phyloP scores from a whole-genome alignment of 92 coral and sea anemone genomes.

The Epizoanthus stellaris region DNA sequence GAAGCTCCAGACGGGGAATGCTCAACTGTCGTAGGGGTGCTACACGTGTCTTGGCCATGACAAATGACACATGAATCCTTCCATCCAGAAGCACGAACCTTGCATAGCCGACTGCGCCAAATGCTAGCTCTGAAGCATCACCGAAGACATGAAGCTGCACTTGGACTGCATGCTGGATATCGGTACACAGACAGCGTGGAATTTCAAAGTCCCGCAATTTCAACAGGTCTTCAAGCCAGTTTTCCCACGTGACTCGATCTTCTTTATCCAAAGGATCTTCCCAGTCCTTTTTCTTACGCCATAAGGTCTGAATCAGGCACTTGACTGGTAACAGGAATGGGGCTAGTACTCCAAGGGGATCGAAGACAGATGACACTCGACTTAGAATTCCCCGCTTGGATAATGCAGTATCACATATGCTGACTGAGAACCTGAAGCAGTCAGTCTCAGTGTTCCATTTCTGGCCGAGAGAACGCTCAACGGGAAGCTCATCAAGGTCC shows the following conservation, averaged over 20 bases:
- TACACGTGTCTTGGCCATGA: conserved; percentile 68
- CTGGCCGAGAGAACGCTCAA: conserved; percentile 67
- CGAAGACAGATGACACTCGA: conserved; percentile 55
- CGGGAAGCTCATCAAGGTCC: conserved; percentile 55
- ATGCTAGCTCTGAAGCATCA: conserved; percentile 71
- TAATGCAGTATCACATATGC: conserved; percentile 31
- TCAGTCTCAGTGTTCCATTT: conserved; percentile 72
- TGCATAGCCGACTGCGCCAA: conserved; percentile 74
- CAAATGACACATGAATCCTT: conserved; percentile 47
- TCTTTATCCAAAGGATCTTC: conserved; percentile 57
- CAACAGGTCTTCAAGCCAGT: conserved; percentile 60
- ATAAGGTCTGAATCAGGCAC: conserved; percentile 52
- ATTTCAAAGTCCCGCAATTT: conserved; percentile 44
- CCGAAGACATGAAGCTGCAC: conserved; percentile 70
- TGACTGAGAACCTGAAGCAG: conserved; percentile 49
- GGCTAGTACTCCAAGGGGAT: conserved; percentile 66
- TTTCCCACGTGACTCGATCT: conserved; percentile 38
- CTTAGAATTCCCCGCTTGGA: conserved; percentile 55
- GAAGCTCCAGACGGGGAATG: conserved; percentile 72
- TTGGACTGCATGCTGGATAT: conserved; percentile 10
- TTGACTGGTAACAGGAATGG: conserved; percentile 49
- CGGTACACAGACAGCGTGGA: conserved; percentile 57
- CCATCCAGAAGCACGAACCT: conserved; percentile 57
- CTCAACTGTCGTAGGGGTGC: conserved; percentile 76
- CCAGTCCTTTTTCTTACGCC: conserved; percentile 60